Base-by-base conservation (phyloP, 2,888 invertebrate species). In the Luperina testacea region DNA sequence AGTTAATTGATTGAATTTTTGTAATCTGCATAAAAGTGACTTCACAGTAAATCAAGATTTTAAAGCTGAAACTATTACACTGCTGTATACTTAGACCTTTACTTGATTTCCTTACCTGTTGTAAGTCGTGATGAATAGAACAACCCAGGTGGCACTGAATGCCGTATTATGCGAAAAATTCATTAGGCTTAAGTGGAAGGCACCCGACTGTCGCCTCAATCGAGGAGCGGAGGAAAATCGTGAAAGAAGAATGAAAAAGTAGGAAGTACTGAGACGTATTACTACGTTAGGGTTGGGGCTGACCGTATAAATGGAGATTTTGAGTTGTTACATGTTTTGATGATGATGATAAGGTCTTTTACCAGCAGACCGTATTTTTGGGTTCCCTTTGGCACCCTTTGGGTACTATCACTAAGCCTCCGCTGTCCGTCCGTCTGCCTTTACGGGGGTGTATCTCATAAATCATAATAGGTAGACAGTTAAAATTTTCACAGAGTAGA, bases 91-190 rank as follows among this genome's bases (percentile, higher is more conserved):
- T 32, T 8, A 72, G 15, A 72, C 57, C 63, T 57, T 59, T 48
- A 72, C 53, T 38, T 32, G 11, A 32, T 53, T 70, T 70, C 13
- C 32, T 71, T 7, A 63, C 57, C 65, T 82, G 78, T 77, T 82
- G 77, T 82, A 73, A 80, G 59, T 38, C 24, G 13, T 67, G 71
- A 75, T 82, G 77, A 87, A 82, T 75, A 84, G 75, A 77, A 70
- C 72, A 78, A 82, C 80, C 77, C 77, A 13, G n/a, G 71, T 42
- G 64, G 13, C 53, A 32, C 38, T 71, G 76, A 87, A 85, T 80
- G 72, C 72, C 48, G 80, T 75, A 83, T 86, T 84, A 81, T 80
- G 74, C 53, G 67, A 85, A 87, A 82, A 77, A 87, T 74, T 84
- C 78, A 85, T 87, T 85, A 77, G 75, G 77, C 53, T 80, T 85